phyloP scores from a whole-genome alignment of 2,888 invertebrate species.

The Morinoia aosen region DNA sequence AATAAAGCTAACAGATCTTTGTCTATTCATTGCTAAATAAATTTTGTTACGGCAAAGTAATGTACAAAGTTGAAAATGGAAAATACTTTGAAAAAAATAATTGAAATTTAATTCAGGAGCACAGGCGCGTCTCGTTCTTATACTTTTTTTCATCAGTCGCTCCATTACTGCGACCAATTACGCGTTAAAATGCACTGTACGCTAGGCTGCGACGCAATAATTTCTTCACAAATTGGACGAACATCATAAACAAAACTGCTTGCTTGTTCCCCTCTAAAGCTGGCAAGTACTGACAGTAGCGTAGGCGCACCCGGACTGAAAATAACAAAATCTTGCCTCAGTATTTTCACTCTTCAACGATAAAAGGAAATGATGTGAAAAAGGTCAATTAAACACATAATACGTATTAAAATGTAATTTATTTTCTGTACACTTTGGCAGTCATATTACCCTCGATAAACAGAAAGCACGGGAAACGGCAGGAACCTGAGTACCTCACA shows the following conservation, averaged over 20 bases:
- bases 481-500: not conserved
- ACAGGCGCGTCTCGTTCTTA: no score
- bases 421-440: conserved; percentile 37
- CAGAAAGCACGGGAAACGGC: not conserved
- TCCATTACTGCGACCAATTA: no score
- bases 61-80: no score
- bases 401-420: conserved; percentile 31
- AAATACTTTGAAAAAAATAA: not conserved
- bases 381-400: not conserved
- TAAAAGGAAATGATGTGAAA: not conserved
- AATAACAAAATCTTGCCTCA: not conserved
- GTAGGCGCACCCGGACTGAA: not conserved
- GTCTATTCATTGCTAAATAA: not conserved
- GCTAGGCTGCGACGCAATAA: no score
- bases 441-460: not conserved
- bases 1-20: not conserved
- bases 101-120: no score
- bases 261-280: not conserved
- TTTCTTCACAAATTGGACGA: not conserved
- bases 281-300: not conserved
- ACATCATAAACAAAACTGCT: not conserved
- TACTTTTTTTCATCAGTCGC: no score
- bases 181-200: no score
- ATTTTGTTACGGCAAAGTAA: no score
- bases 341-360: not conserved